Percentiles rank a stretch among this genome's conserved stretches.
Conservation (phyloP, 2,888 invertebrate genomes). For the Halocaridina rubra region DNA sequence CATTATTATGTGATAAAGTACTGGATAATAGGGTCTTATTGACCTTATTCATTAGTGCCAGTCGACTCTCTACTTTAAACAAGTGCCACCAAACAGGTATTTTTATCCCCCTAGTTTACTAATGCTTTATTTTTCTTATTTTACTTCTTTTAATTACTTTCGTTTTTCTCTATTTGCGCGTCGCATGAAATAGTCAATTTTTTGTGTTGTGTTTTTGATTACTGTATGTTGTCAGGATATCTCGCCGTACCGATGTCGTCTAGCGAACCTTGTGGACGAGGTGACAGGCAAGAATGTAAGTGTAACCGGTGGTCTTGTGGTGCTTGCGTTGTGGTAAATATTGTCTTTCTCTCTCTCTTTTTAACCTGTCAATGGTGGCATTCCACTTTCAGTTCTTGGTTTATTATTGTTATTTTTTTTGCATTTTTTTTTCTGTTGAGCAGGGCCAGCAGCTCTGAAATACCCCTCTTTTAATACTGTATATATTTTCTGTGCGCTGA, state of each 20-base stretch:
- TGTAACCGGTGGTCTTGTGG: not conserved
- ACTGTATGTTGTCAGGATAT: conserved; percentile 23
- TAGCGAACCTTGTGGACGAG: conserved; percentile 31
- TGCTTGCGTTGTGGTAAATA: not conserved
- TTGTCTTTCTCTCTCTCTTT: not conserved
- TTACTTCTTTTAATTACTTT: not conserved
- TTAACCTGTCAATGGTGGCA: conserved; percentile 17
- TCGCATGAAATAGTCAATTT: not conserved
- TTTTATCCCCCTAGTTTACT: not conserved
- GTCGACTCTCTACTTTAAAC: conserved; percentile 2
- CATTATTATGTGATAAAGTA: no score
- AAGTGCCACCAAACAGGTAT: conserved; percentile 14
- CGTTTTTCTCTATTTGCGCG: not conserved
- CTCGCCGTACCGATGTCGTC: conserved; percentile 32
- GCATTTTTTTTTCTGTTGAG: no score
- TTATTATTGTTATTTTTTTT: not conserved
- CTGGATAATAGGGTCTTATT: no score
- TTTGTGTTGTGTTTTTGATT: not conserved
- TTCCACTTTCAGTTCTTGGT: conserved; percentile 6
- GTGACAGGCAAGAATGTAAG: conserved; percentile 38
- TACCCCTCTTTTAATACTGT: no score
- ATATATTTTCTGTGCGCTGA: no score
- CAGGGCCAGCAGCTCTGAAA: no score
- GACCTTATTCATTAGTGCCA: no score
- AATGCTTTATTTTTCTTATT: not conserved